A percentile compares a stretch with the other conserved stretches of the same genome.
Conservation (phyloP, 2,797 vertebrate genomes). For the Spondyliosoma cantharus region DNA sequence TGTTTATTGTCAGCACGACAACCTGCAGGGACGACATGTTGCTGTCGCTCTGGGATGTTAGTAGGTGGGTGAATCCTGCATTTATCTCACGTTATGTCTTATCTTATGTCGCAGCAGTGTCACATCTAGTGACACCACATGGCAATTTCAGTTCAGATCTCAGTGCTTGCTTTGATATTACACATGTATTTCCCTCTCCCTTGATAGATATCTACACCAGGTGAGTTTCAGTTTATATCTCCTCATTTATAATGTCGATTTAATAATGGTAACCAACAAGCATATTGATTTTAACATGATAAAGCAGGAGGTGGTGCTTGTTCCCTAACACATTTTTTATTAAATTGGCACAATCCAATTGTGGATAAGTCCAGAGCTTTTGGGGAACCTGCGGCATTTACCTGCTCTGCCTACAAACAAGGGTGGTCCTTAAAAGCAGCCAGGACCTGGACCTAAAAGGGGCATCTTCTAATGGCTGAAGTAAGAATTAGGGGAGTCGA, state of each 20-base stretch:
- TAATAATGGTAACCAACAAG: neutral
- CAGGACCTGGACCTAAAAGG: too few species aligned
- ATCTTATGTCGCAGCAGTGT: neutral
- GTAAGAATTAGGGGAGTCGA: too few species aligned
- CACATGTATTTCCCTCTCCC: neutral
- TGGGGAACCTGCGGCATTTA: neutral
- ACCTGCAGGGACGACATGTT: too few species aligned
- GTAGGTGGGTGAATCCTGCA: too few species aligned
- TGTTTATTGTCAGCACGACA: too few species aligned
- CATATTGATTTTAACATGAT: neutral
- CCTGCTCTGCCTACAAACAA: neutral
- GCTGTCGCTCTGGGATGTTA: too few species aligned
- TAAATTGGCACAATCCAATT: neutral
- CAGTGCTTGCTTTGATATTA: neutral
- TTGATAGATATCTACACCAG: neutral
- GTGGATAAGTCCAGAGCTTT: neutral
- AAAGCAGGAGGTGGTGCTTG: too few species aligned
- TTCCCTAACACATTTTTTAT: too few species aligned
- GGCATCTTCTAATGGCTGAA: too few species aligned
- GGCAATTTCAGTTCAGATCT: neutral
- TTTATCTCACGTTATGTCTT: too few species aligned
- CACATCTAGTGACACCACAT: neutral
- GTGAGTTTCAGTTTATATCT: neutral
- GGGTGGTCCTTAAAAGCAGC: neutral
- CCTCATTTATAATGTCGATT: neutral